A percentile compares a stretch with the other conserved stretches of the same genome.
These are phyloP conservation scores for Meiosimyza decipiens DNA, from an alignment of 2,888 invertebrate genomes.

Conservation along the genomic window DNA sequence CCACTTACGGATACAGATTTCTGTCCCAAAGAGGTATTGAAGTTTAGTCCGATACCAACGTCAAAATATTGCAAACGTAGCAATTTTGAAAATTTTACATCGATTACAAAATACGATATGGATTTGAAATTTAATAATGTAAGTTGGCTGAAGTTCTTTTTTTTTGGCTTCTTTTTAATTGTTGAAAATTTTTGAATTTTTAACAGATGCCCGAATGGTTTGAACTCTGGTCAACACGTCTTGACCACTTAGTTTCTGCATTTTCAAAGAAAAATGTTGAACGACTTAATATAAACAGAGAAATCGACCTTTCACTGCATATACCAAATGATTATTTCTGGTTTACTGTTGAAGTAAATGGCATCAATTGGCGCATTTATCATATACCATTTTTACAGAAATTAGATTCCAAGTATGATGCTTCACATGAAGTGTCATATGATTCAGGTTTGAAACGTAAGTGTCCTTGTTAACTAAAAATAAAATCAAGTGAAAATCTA, in stretches of 20 bases:
- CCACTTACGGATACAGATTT: conserved; percentile 60
- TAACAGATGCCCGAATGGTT: conserved; percentile 65
- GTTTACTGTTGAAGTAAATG: conserved; percentile 61
- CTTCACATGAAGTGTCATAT: conserved; percentile 62
- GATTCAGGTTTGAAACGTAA: conserved; percentile 63
- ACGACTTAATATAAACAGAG: conserved; percentile 59
- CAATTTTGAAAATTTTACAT: conserved; percentile 64
- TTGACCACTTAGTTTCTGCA: conserved; percentile 65
- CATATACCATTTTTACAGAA: conserved; percentile 65
- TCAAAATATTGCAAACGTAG: conserved; percentile 65
- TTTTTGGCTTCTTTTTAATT: background rate
- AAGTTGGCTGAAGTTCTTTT: conserved; percentile 34
- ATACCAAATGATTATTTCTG: conserved; percentile 62
- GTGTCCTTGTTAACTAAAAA: background rate
- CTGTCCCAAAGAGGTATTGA: conserved; percentile 65
- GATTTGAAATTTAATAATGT: conserved; percentile 63
- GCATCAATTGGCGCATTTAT: conserved; percentile 62
- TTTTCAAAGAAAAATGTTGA: conserved; percentile 61
- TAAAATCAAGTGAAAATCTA: background rate
- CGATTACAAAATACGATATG: conserved; percentile 63
- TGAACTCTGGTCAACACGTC: conserved; percentile 60
- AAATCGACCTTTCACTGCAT: conserved; percentile 60
- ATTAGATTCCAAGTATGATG: conserved; percentile 65
- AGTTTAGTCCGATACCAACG: conserved; percentile 65
- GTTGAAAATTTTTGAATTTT: background rate